Evolutionary conservation across 2,113 vertebrate genomes (phyloP).

Genomic region (Corythaixoides concolor): DNA sequence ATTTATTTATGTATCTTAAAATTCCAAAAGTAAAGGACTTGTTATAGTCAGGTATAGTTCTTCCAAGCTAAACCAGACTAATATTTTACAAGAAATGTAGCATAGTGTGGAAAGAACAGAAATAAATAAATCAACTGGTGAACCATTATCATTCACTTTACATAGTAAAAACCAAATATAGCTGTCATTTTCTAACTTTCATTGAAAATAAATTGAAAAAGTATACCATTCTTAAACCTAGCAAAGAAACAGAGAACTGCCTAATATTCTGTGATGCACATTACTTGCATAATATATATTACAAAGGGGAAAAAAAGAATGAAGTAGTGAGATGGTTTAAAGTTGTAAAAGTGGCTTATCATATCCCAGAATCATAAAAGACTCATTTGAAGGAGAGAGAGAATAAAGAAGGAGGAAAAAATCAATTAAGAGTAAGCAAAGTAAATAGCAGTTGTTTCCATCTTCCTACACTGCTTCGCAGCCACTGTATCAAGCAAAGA

Average conservation of each 20-base stretch:
- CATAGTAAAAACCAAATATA: constrained; percentile 66
- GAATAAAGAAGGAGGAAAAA: not conserved
- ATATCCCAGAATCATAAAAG: constrained; percentile 59
- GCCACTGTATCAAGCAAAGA: not conserved
- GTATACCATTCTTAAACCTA: constrained; percentile 61
- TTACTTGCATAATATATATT: constrained; percentile 51
- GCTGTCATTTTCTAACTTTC: constrained; percentile 64
- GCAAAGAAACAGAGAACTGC: constrained; percentile 30
- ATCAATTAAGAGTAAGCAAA: constrained; percentile 45
- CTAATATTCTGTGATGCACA: constrained; percentile 22
- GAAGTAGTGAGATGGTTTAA: constrained; percentile 19
- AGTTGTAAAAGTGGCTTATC: constrained; percentile 55
- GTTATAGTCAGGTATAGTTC: constrained; percentile 2
- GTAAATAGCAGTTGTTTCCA: constrained; percentile 44
- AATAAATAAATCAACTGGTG: constrained; percentile 69
- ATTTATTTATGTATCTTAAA: not conserved
- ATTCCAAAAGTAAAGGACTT: constrained; percentile 41
- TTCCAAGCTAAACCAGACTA: constrained; percentile 46
- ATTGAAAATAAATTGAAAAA: constrained; percentile 74
- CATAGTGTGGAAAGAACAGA: constrained; percentile 51
- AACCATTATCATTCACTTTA: constrained; percentile 73
- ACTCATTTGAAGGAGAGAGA: constrained; percentile 19
- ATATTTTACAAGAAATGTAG: constrained; percentile 62
- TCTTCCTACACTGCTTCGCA: constrained; percentile 22
- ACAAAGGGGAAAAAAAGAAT: constrained; percentile 29